Conservation (phyloP, 2,888 invertebrate species). For the Lepidocyrtinus sp. region DNA sequence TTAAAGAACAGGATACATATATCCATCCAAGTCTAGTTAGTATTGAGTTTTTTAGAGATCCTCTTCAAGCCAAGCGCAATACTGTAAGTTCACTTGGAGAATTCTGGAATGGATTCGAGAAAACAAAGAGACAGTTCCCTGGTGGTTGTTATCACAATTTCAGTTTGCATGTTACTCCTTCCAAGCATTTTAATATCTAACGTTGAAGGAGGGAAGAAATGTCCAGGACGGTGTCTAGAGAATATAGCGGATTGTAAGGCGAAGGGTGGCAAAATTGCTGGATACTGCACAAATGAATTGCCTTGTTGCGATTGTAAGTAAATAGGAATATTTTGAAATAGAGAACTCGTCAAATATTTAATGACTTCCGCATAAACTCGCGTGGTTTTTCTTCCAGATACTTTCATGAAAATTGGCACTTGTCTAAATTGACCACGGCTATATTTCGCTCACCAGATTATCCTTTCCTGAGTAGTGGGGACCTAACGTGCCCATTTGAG, state of each 20-base stretch:
- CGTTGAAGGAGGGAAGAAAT: conserved; percentile 55
- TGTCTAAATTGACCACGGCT: conserved; percentile 47
- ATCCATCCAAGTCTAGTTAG: too few relatives aligned
- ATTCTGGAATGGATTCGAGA: too few relatives aligned
- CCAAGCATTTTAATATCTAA: too few relatives aligned
- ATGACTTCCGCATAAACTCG: not conserved
- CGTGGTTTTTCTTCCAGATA: conserved; percentile 14
- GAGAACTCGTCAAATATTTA: not conserved
- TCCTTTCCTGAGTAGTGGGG: conserved; percentile 46
- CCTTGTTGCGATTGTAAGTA: conserved; percentile 66
- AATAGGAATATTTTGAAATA: not conserved
- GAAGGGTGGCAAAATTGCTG: conserved; percentile 64
- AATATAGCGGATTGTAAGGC: conserved; percentile 51
- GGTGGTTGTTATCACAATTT: too few relatives aligned
- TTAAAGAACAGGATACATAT: too few relatives aligned
- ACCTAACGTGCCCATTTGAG: conserved; percentile 62
- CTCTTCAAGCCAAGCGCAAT: too few relatives aligned
- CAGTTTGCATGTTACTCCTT: too few relatives aligned
- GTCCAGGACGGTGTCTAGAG: conserved; percentile 64
- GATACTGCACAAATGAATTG: conserved; percentile 62
- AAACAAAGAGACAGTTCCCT: too few relatives aligned
- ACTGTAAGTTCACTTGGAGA: too few relatives aligned
- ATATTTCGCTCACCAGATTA: conserved; percentile 63
- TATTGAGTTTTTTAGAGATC: too few relatives aligned
- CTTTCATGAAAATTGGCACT: conserved; percentile 44